These are phyloP conservation scores for Mnemiopsis leidyi DNA, from an alignment of 37 sponge, comb jelly and placozoan species.

Conservation along the genomic window DNA sequence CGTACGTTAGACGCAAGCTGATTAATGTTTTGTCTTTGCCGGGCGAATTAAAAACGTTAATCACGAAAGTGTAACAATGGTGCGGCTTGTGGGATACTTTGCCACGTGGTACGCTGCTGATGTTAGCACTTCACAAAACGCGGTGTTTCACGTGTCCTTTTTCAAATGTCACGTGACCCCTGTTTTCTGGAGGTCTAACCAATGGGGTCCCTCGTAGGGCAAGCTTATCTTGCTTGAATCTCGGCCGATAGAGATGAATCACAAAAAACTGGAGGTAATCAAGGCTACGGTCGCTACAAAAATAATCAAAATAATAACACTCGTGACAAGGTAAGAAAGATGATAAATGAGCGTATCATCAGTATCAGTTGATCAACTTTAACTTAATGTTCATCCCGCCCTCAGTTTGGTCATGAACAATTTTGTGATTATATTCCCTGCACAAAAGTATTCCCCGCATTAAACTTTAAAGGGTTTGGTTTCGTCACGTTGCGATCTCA, in stretches of 20 bases:
- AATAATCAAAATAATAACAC: neutral
- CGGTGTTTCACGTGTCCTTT: neutral
- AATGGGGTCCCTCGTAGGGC: neutral
- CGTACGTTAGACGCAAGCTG: neutral
- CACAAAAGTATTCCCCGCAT: neutral
- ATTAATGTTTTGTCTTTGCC: conserved; percentile 41
- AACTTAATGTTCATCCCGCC: neutral
- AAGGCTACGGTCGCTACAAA: neutral
- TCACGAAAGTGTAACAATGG: conserved; percentile 21
- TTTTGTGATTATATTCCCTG: neutral
- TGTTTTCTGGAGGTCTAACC: neutral
- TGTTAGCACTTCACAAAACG: neutral
- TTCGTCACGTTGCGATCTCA: too few relatives aligned
- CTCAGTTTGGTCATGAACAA: neutral
- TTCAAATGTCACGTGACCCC: neutral
- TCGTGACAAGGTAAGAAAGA: neutral
- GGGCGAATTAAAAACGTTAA: conserved; percentile 13
- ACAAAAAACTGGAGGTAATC: neutral
- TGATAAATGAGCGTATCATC: neutral
- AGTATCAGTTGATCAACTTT: neutral
- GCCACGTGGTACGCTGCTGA: neutral
- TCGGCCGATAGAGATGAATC: neutral
- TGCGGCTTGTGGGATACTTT: neutral
- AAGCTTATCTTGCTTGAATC: neutral
- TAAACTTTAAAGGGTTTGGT: neutral